A percentile compares a stretch with the other conserved stretches of the same genome.
Conservation (phyloP, 2,113 vertebrate species). For the Mustela nigripes region DNA sequence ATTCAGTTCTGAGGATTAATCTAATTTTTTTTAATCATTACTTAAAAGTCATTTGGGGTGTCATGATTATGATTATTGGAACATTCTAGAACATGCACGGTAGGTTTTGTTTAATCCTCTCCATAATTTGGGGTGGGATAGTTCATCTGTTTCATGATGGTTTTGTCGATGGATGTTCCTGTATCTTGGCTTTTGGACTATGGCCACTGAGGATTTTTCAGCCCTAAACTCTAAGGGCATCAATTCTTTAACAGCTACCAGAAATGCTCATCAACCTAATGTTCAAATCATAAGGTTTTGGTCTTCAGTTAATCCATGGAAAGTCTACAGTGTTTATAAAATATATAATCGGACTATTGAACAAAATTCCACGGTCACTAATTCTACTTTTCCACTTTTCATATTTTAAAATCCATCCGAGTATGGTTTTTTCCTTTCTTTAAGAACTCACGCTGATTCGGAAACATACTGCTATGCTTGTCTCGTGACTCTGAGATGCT, state of each 20-base stretch:
- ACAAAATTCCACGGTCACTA: not conserved
- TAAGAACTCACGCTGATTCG: not conserved
- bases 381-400: not conserved
- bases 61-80: not conserved
- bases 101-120: not conserved
- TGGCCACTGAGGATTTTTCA: not conserved
- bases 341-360: not conserved
- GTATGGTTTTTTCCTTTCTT: conserved; percentile 36
- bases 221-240: not conserved
- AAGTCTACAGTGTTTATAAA: not conserved
- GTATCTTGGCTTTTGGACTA: not conserved
- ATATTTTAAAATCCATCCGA: conserved; percentile 21
- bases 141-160: not conserved
- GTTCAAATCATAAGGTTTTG: not conserved
- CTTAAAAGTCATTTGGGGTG: not conserved
- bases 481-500: conserved; percentile 6
- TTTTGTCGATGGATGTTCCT: not conserved
- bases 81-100: not conserved
- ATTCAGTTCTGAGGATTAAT: not conserved
- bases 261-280: not conserved
- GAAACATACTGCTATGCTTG: conserved; percentile 10
- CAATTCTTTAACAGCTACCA: not conserved
- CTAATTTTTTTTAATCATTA: not conserved
- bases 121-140: not conserved
- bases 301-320: not conserved